Evolutionary conservation across 2,888 invertebrate species (phyloP).

Genomic region (Calliphora vomitoria): DNA sequence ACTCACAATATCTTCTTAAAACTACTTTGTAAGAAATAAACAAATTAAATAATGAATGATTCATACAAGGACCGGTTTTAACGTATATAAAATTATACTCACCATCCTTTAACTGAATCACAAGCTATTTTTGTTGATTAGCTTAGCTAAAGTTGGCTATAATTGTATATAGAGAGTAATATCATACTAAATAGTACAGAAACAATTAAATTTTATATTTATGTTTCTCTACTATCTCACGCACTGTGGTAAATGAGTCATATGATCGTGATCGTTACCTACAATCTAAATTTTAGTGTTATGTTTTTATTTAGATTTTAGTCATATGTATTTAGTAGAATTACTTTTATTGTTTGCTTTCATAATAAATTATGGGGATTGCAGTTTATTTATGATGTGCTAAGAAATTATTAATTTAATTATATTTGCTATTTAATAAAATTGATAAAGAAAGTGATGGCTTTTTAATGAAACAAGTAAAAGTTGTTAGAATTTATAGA

Average conservation of each 20-base stretch:
- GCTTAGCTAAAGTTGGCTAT: not conserved
- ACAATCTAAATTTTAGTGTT: not conserved
- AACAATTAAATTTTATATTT: not conserved
- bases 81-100: not conserved
- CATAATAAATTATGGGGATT: conserved; percentile 16
- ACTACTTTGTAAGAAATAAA: not conserved
- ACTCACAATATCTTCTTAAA: too few species aligned
- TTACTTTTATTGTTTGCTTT: not conserved
- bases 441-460: conserved; percentile 44
- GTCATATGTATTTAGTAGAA: not conserved
- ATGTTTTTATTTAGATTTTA: not conserved
- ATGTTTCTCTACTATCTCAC: not conserved
- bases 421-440: conserved; percentile 21
- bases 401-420: conserved; percentile 36
- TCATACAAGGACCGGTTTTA: conserved; percentile 25
- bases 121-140: conserved; percentile 22
- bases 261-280: not conserved
- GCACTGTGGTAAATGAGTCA: not conserved
- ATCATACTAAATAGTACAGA: not conserved
- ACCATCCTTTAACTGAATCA: conserved; percentile 15
- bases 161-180: too few species aligned
- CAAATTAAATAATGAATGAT: conserved; percentile 14
- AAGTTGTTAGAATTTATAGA: conserved; percentile 37
- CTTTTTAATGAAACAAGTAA: not conserved
- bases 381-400: conserved; percentile 5